phyloP scores from a whole-genome alignment of 2,888 invertebrate genomes.

The Diarsia rubi region DNA sequence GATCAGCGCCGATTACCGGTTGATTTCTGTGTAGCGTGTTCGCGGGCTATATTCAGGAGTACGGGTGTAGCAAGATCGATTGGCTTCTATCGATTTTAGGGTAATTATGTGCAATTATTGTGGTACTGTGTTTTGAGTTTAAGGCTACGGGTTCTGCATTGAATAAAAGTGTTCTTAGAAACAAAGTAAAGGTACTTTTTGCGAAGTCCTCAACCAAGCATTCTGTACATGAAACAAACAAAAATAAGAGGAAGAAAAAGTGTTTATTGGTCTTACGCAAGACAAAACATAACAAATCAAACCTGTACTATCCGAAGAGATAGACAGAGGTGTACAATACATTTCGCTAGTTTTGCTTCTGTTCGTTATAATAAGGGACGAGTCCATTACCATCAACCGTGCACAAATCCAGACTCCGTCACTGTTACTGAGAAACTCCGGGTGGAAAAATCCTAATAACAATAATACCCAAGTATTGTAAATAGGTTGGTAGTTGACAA shows the following conservation, averaged over 20 bases:
- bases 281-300: background rate
- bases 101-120: constrained; percentile 25
- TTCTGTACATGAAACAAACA: too few relatives aligned
- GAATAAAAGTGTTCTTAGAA: background rate
- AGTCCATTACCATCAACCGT: background rate
- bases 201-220: too few relatives aligned
- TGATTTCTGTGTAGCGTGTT: constrained; percentile 66
- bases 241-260: too few relatives aligned
- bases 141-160: background rate
- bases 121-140: constrained; percentile 6
- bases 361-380: background rate
- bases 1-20: constrained; percentile 61
- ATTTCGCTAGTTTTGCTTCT: background rate
- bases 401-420: background rate
- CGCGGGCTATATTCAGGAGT: constrained; percentile 50
- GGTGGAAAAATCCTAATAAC: background rate
- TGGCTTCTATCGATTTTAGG: constrained; percentile 59
- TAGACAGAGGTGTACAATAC: too few relatives aligned
- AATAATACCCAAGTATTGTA: background rate
- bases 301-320: background rate
- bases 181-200: background rate
- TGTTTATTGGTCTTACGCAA: too few relatives aligned
- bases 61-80: constrained; percentile 58
- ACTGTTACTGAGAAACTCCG: background rate
- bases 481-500: too few relatives aligned